These are phyloP conservation scores for Selene dorsalis DNA, from an alignment of 2,797 vertebrate genomes.

Conservation along the genomic window DNA sequence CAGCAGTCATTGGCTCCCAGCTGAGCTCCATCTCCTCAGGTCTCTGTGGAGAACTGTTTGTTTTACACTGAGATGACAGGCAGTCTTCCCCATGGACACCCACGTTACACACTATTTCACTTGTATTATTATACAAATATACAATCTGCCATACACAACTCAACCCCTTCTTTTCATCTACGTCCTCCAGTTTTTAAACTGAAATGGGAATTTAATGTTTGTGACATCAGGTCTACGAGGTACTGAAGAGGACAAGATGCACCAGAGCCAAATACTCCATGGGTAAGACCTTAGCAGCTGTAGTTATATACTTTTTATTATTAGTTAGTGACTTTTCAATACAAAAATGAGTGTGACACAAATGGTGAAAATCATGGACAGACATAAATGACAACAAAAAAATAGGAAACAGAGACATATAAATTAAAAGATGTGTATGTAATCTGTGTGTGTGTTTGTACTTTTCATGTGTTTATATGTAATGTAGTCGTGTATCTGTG, in stretches of 20 bases:
- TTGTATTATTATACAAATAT: background rate
- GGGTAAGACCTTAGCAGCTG: conserved; percentile 84
- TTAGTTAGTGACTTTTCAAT: too few species aligned
- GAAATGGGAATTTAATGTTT: conserved; percentile 18
- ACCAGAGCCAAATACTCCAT: conserved; percentile 90
- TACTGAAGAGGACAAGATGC: conserved; percentile 93
- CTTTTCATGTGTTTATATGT: too few species aligned
- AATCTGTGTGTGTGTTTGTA: too few species aligned
- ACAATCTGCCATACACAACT: background rate
- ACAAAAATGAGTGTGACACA: too few species aligned
- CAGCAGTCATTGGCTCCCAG: background rate
- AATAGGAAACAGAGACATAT: too few species aligned
- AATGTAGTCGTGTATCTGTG: too few species aligned
- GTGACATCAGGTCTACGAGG: conserved; percentile 90
- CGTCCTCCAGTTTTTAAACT: background rate
- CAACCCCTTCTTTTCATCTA: background rate
- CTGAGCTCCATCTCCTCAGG: conserved; percentile 25
- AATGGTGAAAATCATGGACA: too few species aligned
- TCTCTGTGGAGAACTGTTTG: background rate
- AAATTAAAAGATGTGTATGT: too few species aligned
- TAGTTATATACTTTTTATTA: background rate
- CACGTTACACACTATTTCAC: too few species aligned
- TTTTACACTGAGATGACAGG: conserved; percentile 11
- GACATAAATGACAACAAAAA: too few species aligned
- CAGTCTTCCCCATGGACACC: background rate